Percentiles rank a stretch among this genome's conserved stretches.
These are phyloP conservation scores for Helostoma temminkii DNA, from an alignment of 2,797 vertebrate species.

Conservation along the genomic window DNA sequence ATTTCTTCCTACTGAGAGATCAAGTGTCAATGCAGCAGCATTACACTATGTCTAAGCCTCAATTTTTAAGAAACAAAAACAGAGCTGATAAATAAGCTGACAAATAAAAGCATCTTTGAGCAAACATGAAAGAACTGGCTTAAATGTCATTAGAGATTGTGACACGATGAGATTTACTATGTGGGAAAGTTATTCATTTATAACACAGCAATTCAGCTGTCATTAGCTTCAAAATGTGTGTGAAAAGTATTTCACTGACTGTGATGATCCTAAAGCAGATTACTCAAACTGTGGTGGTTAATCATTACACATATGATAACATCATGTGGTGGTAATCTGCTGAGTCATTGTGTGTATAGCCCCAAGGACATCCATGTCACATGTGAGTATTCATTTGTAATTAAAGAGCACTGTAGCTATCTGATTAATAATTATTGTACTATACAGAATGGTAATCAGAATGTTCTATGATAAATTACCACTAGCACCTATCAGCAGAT, in stretches of 20 bases:
- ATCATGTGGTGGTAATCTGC: constrained; percentile 15
- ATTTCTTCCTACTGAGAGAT: no score
- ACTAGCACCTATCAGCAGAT: not conserved
- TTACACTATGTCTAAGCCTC: not conserved
- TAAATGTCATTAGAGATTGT: not conserved
- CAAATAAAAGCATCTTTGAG: not conserved
- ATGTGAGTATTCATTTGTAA: not conserved
- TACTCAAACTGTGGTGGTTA: constrained; percentile 61
- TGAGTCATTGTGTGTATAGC: constrained; percentile 36
- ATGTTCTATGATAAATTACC: not conserved
- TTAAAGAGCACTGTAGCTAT: not conserved
- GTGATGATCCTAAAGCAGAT: constrained; percentile 24
- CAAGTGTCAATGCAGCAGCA: not conserved
- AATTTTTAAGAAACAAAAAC: not conserved
- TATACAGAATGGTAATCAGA: not conserved
- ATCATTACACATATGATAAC: constrained; percentile 77
- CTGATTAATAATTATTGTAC: not conserved
- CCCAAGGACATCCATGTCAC: constrained; percentile 44
- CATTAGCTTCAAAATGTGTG: constrained; percentile 2
- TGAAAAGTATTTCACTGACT: constrained; percentile 3
- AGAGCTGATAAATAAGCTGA: not conserved
- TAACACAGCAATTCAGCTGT: not conserved
- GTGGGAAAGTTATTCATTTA: not conserved
- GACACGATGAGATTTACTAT: not conserved
- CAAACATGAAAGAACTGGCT: not conserved